These are phyloP conservation scores for Micromussa lordhowensis DNA, from an alignment of 92 coral and sea anemone species.

Conservation along the genomic window DNA sequence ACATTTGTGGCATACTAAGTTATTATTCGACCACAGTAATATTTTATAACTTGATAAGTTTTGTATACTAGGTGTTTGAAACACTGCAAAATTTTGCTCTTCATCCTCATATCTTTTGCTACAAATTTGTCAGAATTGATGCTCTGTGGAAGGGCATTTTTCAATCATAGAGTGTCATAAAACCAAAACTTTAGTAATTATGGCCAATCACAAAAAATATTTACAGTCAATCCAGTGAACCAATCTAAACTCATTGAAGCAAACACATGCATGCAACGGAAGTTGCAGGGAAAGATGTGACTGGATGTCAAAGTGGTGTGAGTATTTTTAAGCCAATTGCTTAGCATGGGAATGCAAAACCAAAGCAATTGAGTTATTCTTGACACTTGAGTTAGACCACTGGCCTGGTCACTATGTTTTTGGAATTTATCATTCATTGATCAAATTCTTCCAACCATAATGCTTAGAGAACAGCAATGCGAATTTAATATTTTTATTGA, in stretches of 20 bases:
- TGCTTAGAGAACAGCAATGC: background rate
- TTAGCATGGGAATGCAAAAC: no score
- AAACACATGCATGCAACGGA: no score
- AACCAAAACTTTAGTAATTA: no score
- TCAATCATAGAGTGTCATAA: no score
- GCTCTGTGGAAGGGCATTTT: background rate
- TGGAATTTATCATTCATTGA: background rate
- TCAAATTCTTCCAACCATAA: background rate
- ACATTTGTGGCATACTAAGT: background rate
- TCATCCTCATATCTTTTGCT: background rate
- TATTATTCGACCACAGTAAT: background rate
- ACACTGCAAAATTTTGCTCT: background rate
- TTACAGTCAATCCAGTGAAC: no score
- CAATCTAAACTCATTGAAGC: no score
- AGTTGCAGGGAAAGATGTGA: no score
- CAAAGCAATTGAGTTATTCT: no score
- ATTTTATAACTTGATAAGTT: background rate
- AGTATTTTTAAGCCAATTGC: no score
- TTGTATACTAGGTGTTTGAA: background rate
- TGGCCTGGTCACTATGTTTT: background rate
- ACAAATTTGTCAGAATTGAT: background rate
- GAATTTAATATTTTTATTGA: background rate
- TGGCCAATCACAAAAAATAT: no score
- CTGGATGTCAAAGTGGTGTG: no score
- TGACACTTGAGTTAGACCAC: no score